These are phyloP conservation scores for Tursiops truncatus DNA, from an alignment of 2,113 vertebrate species.

Conservation along the genomic window DNA sequence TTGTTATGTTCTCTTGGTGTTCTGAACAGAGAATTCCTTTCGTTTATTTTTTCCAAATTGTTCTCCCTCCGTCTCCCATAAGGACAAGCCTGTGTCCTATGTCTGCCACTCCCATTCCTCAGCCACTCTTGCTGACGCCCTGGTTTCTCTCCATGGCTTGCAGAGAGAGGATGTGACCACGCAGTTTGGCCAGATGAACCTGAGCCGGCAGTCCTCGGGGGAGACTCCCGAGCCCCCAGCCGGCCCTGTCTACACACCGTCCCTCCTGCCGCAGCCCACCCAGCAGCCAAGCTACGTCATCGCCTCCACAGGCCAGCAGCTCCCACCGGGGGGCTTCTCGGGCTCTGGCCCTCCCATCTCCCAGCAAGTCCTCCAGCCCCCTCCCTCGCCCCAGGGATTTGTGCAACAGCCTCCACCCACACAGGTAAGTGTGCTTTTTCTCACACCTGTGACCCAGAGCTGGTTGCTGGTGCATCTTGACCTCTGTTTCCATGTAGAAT, in stretches of 20 bases:
- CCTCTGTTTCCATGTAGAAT: neutral
- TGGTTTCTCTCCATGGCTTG: conserved; percentile 17
- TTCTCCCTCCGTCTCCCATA: too few species aligned
- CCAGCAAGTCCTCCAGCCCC: conserved; percentile 85
- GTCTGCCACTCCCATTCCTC: neutral
- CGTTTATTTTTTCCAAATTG: neutral
- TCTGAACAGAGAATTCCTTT: neutral
- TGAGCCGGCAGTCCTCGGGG: conserved; percentile 91
- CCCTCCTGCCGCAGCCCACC: conserved; percentile 84
- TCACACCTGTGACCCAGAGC: neutral
- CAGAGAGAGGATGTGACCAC: conserved; percentile 92
- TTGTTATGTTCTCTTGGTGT: neutral
- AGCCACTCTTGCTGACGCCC: neutral
- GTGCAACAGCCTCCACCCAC: conserved; percentile 87
- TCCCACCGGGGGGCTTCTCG: conserved; percentile 82
- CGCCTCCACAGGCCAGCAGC: conserved; percentile 84
- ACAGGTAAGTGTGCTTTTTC: conserved; percentile 83
- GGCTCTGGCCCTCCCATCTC: conserved; percentile 84
- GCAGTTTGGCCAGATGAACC: conserved; percentile 90
- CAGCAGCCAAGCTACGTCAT: conserved; percentile 87
- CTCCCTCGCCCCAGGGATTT: conserved; percentile 83
- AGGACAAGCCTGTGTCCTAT: neutral
- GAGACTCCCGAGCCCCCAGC: conserved; percentile 88
- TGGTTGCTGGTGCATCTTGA: neutral
- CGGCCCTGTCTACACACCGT: conserved; percentile 83